Percentiles rank a stretch among this genome's conserved stretches.
Conservation (phyloP, 2,113 vertebrate species). For the Varanus salvator region DNA sequence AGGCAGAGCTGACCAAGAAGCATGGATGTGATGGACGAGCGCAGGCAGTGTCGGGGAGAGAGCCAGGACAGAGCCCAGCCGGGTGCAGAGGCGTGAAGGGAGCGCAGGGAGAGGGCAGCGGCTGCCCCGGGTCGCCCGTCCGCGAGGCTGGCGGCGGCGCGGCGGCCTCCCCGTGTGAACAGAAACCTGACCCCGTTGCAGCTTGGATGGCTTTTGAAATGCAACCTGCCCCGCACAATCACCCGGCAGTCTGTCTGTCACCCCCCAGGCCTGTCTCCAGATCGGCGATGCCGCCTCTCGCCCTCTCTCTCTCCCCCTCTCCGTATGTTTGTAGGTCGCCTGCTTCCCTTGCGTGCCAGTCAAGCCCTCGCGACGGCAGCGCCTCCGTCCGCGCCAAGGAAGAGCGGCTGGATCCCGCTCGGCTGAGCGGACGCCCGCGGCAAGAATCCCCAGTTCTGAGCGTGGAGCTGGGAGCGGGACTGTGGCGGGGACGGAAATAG, state of each 20-base stretch:
- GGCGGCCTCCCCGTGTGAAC: conserved; percentile 40
- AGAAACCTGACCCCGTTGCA: conserved; percentile 55
- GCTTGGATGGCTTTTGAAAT: conserved; percentile 60
- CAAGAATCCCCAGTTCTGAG: not conserved
- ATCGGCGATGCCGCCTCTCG: not conserved
- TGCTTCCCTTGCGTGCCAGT: not conserved
- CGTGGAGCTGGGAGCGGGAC: not conserved
- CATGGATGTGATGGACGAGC: not conserved
- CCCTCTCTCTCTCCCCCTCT: not conserved
- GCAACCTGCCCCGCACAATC: conserved; percentile 23
- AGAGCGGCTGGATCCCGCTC: not conserved
- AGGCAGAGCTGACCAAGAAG: too few species aligned
- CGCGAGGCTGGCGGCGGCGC: not conserved
- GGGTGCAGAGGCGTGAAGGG: not conserved
- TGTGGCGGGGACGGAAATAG: not conserved
- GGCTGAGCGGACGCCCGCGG: not conserved
- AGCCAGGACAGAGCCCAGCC: not conserved
- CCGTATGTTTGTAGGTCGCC: not conserved
- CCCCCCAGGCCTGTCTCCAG: not conserved
- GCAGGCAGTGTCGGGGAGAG: not conserved
- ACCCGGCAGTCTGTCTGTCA: conserved; percentile 1
- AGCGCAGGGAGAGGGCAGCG: not conserved
- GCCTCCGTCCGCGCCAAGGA: not conserved
- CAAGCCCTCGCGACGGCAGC: not conserved
- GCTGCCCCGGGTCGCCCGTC: not conserved